Conservation (phyloP, 1,140 invertebrate species). For the Euura saliciscinereae region DNA sequence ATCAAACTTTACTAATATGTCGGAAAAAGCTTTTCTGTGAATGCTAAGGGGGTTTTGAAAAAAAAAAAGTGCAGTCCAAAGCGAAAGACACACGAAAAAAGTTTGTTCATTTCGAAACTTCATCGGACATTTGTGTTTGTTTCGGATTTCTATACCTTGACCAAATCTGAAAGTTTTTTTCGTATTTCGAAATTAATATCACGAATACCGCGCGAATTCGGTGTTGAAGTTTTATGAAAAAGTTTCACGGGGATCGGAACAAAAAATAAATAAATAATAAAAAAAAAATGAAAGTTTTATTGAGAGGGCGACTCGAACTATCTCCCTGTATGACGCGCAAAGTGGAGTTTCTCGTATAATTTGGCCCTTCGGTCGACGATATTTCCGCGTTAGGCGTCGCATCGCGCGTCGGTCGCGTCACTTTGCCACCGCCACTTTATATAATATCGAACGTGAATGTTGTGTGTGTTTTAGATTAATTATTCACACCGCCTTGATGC, state of each 20-base stretch:
- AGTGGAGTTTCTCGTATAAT: background rate
- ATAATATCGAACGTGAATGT: background rate
- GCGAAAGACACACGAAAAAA: constrained; percentile 39
- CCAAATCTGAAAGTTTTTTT: too few species aligned
- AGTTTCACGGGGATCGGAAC: too few species aligned
- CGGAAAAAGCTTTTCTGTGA: background rate
- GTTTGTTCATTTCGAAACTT: constrained; percentile 40
- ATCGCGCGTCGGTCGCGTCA: background rate
- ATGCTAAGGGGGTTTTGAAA: constrained; percentile 28
- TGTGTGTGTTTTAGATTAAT: background rate
- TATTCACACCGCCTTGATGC: background rate
- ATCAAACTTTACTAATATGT: constrained; percentile 39
- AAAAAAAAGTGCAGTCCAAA: constrained; percentile 31
- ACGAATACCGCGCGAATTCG: background rate
- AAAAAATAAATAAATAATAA: background rate
- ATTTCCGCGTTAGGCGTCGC: too few species aligned
- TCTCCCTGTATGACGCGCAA: background rate
- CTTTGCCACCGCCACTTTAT: background rate
- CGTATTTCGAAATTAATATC: constrained; percentile 41
- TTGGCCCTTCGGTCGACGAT: background rate
- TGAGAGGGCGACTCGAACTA: background rate
- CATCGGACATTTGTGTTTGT: constrained; percentile 4
- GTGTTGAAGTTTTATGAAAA: too few species aligned
- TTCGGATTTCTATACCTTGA: too few species aligned
- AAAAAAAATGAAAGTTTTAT: constrained; percentile 5